These are phyloP conservation scores for Anthoptus insignis DNA, from an alignment of 2,888 invertebrate species.

Conservation along the genomic window DNA sequence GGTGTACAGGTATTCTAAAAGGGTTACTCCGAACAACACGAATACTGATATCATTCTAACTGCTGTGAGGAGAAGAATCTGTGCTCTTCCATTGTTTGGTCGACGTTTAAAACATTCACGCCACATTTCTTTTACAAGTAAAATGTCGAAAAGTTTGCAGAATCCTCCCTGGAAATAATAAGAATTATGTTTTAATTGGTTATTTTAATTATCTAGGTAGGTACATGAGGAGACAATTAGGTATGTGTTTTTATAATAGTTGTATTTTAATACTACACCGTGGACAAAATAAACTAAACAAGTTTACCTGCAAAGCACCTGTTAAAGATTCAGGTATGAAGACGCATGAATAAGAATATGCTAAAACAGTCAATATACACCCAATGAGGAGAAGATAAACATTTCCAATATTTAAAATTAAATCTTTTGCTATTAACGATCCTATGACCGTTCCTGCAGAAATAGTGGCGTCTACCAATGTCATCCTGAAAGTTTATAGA, in stretches of 20 bases:
- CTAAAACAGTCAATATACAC: conserved; percentile 71
- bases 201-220: too few species aligned
- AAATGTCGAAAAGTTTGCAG: conserved; percentile 62
- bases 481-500: conserved; percentile 83
- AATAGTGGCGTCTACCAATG: conserved; percentile 86
- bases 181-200: too few species aligned
- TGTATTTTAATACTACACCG: too few species aligned
- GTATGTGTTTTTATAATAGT: too few species aligned
- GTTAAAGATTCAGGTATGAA: conserved; percentile 84
- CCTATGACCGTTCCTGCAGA: conserved; percentile 89
- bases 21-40: conserved; percentile 69
- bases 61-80: conserved; percentile 73
- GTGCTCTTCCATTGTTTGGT: conserved; percentile 74
- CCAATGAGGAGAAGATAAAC: conserved; percentile 81
- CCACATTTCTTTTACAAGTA: conserved; percentile 76
- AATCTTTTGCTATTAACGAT: conserved; percentile 85
- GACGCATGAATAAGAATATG: conserved; percentile 78
- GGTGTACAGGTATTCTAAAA: conserved; percentile 86
- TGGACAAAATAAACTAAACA: too few species aligned
- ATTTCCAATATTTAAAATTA: conserved; percentile 86
- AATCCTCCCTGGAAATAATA: conserved; percentile 57
- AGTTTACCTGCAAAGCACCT: conserved; percentile 68
- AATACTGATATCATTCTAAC: conserved; percentile 60
- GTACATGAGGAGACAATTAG: too few species aligned
- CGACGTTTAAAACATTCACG: conserved; percentile 77